Evolutionary conservation across 2,888 invertebrate genomes (phyloP), one percentile per base, ranked within the genome.

Genomic region (Pandemis corylana): DNA sequence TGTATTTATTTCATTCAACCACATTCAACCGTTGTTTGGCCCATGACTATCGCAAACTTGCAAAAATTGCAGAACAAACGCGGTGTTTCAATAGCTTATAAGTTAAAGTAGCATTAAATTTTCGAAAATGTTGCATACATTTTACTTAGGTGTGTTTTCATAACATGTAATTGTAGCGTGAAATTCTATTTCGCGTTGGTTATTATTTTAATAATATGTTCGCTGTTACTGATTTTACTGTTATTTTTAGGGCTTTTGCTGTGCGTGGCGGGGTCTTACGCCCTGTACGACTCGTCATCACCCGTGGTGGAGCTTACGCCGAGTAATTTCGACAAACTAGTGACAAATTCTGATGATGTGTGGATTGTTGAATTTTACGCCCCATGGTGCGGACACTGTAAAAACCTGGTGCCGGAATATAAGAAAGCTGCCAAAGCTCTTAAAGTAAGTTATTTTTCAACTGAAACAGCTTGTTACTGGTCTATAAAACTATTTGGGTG

Each of bases 341-440:
- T 99, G 5, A 90, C 96, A 65, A 96, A 97, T 79, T 96, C 98
- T 78, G 97, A 99, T 88, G 96, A 97, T 80, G 94, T 99, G 41
- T 99, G 99, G 99, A 92, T 99, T 75, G 98, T 99, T 0, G 99
- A 99, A 86, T 99, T 98, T 91, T 99, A 96, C 89, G 99, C 99
- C 0, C 99, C 99, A 0, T 99, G 99, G 99, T 99, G 98, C 89
- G 98, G 98, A 12, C 98, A 98, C 86, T 98, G 99, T 90, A 96
- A 99, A 89, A 96, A 95, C 77, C 95, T 99, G 62, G 98, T 97
- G 62, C 97, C 99, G 1, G 99, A 99, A 87, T 99, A 99, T 92
- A 96, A 97, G 77, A 99, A 99, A 94, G 97, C 98, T 68, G 99
- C 99, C 1, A 96, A 95, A 79, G 99, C 98, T 0, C 92, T 99